These are phyloP conservation scores for Leptinotarsa lineolata DNA, from an alignment of 1,140 invertebrate species.

Conservation along the genomic window DNA sequence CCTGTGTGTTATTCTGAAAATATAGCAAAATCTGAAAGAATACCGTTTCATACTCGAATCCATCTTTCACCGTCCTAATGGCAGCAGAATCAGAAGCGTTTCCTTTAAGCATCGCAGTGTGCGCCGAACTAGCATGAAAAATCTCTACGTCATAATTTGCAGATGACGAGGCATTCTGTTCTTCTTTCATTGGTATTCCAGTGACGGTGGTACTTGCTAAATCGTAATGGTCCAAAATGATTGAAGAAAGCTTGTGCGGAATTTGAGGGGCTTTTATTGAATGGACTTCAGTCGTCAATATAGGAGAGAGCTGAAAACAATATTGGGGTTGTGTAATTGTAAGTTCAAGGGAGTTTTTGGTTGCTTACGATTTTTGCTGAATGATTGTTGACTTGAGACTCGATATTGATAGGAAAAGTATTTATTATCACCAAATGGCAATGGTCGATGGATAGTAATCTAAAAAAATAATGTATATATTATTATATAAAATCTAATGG, in stretches of 20 bases:
- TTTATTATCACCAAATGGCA: slow-evolving; percentile 90
- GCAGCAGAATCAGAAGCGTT: slow-evolving; percentile 57
- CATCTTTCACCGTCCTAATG: slow-evolving; percentile 59
- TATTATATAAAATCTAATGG: too few species aligned
- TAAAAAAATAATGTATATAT: slow-evolving; percentile 55
- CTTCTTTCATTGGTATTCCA: slow-evolving; percentile 98
- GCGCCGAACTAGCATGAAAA: slow-evolving; percentile 83
- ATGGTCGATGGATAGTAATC: slow-evolving; percentile 76
- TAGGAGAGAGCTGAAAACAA: slow-evolving; percentile 63
- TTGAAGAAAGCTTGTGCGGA: slow-evolving; percentile 70
- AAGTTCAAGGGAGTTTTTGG: neutral
- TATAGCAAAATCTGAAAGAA: too few species aligned
- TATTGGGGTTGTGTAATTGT: neutral
- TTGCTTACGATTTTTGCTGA: slow-evolving; percentile 54
- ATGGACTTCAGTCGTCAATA: slow-evolving; percentile 71
- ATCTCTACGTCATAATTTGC: slow-evolving; percentile 98
- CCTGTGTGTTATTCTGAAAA: too few species aligned
- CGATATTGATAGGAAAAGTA: slow-evolving; percentile 78
- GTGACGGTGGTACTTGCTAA: slow-evolving; percentile 95
- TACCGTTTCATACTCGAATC: slow-evolving; percentile 65
- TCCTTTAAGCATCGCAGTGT: slow-evolving; percentile 75
- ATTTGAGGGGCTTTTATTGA: slow-evolving; percentile 68
- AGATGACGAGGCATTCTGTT: slow-evolving; percentile 96
- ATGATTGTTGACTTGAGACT: slow-evolving; percentile 74
- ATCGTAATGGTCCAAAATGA: slow-evolving; percentile 85